Evolutionary conservation across 2,797 vertebrate genomes (phyloP).

Genomic region (Typhlichthys subterraneus): DNA sequence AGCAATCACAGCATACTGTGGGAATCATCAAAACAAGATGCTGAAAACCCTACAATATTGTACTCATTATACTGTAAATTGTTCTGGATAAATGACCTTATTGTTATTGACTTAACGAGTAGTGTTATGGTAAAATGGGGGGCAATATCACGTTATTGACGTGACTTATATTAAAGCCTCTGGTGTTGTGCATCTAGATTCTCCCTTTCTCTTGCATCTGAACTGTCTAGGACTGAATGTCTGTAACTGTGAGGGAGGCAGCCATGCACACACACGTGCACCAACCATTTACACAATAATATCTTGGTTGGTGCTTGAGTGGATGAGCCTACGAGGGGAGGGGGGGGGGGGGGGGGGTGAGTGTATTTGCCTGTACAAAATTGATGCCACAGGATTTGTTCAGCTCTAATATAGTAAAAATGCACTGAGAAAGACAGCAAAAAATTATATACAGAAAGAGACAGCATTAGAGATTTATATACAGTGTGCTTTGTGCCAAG

Average conservation of each 20-base stretch:
- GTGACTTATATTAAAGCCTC: too few relatives aligned
- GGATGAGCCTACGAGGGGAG: conserved; percentile 22
- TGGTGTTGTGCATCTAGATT: too few relatives aligned
- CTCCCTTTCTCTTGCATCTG: too few relatives aligned
- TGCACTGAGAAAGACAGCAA: conserved; percentile 61
- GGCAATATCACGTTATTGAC: too few relatives aligned
- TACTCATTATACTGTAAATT: too few relatives aligned
- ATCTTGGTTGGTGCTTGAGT: conserved; percentile 38
- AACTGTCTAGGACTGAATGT: background rate
- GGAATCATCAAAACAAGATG: too few relatives aligned
- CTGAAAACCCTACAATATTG: too few relatives aligned
- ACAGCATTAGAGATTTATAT: conserved; percentile 78
- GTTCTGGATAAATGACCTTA: too few relatives aligned
- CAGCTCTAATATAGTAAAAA: conserved; percentile 63
- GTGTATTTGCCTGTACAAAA: conserved; percentile 69
- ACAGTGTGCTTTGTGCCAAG: conserved; percentile 75
- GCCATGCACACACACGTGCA: conserved; percentile 43
- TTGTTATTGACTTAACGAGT: too few relatives aligned
- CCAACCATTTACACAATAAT: conserved; percentile 51
- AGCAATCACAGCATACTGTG: too few relatives aligned
- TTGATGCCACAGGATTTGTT: conserved; percentile 64
- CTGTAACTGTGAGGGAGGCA: conserved; percentile 30
- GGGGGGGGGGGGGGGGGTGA: conserved; percentile 44
- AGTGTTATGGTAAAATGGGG: too few relatives aligned
- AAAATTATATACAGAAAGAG: conserved; percentile 74